Evolutionary conservation across 53 echinoderm and acorn worm species (phyloP), one percentile per base, ranked within the genome.

Genomic region (Luidia sarsii): DNA sequence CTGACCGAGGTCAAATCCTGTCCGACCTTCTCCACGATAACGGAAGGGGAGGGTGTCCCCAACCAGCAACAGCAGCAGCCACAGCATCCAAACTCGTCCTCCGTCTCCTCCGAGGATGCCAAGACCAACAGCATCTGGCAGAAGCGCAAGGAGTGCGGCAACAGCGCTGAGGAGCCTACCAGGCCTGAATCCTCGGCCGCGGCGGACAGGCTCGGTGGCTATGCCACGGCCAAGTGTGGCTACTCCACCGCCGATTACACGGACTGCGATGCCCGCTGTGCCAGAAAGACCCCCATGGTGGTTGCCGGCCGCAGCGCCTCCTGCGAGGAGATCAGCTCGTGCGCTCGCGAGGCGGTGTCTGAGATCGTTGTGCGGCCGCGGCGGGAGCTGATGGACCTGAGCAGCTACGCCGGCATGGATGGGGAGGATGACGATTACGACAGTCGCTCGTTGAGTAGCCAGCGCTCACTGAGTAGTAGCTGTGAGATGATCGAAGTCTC

Each of bases 401-500:
- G 85, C 3, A 85, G 85, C 81, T 92, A 75, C 28, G 86, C 83
- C 20, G 79, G 89, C 14, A 86, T 94, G 22, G 94, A 94, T 28
- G 69, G 84, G 6, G 92, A 92, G 10, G 94, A 91, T 43, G 94
- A 94, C 31, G 99, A 99, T 36, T 89, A 75, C 67, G 94, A 94
- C 50, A 91, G 87, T n/a, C 86, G 94, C 43, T 94, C 94, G 3
- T 80, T 99, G 50, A 94, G 99, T 71, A 99, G 94, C 50, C 94
- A 99, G 64, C 68, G 99, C 57, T 94, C 99, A 10, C 71, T 99
- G 14, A 94, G 99, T 57, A 93, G 99, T 59, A 94, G 94, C 49
- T 99, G 99, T 67, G 99, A 99, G 62, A 99, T 99, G 99, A 99
- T 99, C 31, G 99, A 99, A 67, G 94, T 94, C 10, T 99, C 99